Percentiles rank a stretch among this genome's conserved stretches.
Conservation (phyloP, 2,113 vertebrate genomes). For the Leucopternis melanops region DNA sequence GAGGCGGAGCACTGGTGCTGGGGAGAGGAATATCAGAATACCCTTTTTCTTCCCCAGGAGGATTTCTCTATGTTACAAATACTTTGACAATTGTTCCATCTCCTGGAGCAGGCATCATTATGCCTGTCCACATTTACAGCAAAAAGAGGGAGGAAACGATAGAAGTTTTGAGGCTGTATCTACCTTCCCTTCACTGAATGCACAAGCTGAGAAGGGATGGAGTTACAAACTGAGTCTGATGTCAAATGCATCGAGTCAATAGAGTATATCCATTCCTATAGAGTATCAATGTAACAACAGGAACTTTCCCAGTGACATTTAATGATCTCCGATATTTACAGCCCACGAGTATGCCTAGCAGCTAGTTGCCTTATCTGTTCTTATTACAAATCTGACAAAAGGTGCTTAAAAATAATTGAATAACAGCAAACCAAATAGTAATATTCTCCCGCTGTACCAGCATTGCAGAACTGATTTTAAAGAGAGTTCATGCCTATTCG, state of each 20-base stretch:
- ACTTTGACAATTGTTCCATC: not conserved
- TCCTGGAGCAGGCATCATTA: not conserved
- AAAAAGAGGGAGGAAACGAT: not conserved
- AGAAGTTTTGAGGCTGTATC: not conserved
- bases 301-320: not conserved
- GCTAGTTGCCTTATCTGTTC: constrained; percentile 1
- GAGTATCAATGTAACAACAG: not conserved
- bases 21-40: not conserved
- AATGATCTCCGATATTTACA: not conserved
- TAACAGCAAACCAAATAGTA: not conserved
- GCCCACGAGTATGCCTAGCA: not conserved
- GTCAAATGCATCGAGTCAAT: not conserved
- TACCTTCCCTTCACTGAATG: not conserved
- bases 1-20: not conserved
- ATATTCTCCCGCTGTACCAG: not conserved
- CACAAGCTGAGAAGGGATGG: not conserved
- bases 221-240: not conserved
- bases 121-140: not conserved
- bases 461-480: not conserved
- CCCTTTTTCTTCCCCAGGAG: not conserved
- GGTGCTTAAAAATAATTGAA: constrained; percentile 8
- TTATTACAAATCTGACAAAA: not conserved
- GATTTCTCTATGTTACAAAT: not conserved
- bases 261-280: not conserved
- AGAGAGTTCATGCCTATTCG: not conserved